A percentile compares a stretch with the other conserved stretches of the same genome.
Evolutionary conservation across 1,140 invertebrate species (phyloP).

Genomic region (Paraescarpia echinospica): DNA sequence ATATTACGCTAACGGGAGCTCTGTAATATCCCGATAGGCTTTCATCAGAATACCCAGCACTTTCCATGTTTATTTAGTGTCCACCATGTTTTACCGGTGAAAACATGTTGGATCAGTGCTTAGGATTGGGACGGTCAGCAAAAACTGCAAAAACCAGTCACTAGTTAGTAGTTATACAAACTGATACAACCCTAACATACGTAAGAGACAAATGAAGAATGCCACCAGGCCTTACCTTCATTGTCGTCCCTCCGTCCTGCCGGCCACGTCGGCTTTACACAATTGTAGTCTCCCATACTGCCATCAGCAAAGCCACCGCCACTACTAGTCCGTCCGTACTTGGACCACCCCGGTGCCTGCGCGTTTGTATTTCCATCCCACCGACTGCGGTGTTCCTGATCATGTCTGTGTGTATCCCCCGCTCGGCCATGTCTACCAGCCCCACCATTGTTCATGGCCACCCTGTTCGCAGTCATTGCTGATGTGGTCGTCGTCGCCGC

Average conservation of each 20-base stretch:
- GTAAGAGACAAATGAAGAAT: neutral
- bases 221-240: neutral
- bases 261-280: neutral
- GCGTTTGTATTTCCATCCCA: neutral
- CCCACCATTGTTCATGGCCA: slow-evolving; percentile 9
- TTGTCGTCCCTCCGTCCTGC: neutral
- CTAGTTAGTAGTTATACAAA: too few species aligned
- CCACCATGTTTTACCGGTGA: too few species aligned
- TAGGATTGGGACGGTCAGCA: too few species aligned
- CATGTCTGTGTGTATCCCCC: neutral
- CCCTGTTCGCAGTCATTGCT: slow-evolving; percentile 12
- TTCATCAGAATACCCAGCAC: too few species aligned
- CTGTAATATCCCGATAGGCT: too few species aligned
- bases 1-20: too few species aligned
- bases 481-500: neutral
- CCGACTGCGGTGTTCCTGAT: neutral
- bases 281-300: neutral
- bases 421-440: neutral
- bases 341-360: neutral
- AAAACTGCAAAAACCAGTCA: too few species aligned
- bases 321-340: neutral
- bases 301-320: neutral
- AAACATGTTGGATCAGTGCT: too few species aligned
- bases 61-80: too few species aligned
- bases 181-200: neutral